These are phyloP conservation scores for Corythaeola cristata DNA, from an alignment of 2,113 vertebrate genomes.

Conservation along the genomic window DNA sequence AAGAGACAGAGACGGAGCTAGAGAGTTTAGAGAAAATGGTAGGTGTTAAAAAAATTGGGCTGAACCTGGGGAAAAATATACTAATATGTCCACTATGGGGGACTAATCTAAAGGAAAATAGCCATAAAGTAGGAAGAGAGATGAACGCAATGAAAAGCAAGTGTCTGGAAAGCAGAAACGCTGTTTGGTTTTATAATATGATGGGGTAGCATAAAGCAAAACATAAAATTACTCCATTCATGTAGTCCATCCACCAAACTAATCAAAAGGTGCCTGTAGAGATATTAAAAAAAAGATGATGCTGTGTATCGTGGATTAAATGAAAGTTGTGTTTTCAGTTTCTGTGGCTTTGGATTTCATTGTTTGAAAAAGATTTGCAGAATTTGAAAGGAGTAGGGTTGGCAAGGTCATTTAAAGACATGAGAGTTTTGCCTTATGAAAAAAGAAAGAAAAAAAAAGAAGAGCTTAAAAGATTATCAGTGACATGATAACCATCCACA, in stretches of 20 bases:
- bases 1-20: neutral
- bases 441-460: neutral
- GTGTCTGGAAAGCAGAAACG: constrained; percentile 19
- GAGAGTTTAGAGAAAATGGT: neutral
- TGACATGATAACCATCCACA: neutral
- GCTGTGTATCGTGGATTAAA: neutral
- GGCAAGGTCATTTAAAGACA: neutral
- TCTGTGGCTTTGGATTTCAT: neutral
- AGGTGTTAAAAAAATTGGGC: neutral
- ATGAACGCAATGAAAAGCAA: neutral
- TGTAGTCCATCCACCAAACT: neutral
- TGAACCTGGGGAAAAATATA: neutral
- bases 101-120: constrained; percentile 5
- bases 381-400: neutral
- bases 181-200: neutral
- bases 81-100: neutral
- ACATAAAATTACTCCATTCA: neutral
- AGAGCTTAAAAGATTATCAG: neutral
- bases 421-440: neutral
- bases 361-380: neutral
- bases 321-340: neutral
- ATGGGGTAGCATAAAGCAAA: neutral
- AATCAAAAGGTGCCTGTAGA: neutral
- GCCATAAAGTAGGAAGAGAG: neutral
- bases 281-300: neutral